A percentile compares a stretch with the other conserved stretches of the same genome.
Conservation (phyloP, 2,888 invertebrate species). For the Xestobium rufovillosum region DNA sequence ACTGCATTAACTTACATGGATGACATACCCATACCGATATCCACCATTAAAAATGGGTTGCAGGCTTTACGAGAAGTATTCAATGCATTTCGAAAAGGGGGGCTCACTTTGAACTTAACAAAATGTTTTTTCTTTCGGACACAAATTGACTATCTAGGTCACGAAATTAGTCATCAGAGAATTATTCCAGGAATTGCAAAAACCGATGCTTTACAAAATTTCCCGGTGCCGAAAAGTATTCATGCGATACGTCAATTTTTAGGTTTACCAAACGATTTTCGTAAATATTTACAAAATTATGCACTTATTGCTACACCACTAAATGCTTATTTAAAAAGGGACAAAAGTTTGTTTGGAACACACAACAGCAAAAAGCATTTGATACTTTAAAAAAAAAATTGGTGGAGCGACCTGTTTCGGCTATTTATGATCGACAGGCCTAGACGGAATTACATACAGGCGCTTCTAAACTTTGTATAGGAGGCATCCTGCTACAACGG, state of each 20-base stretch:
- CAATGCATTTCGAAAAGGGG: no score
- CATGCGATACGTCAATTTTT: slow-evolving; percentile 26
- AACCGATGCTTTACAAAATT: slow-evolving; percentile 26
- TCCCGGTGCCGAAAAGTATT: slow-evolving; percentile 26
- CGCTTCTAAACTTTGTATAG: slow-evolving; percentile 22
- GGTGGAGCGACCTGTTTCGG: slow-evolving; percentile 19
- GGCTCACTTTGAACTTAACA: no score
- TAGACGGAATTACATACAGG: slow-evolving; percentile 24
- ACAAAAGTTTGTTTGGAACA: slow-evolving; percentile 19
- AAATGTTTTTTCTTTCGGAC: no score
- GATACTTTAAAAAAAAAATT: slow-evolving; percentile 19
- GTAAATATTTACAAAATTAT: slow-evolving; percentile 27
- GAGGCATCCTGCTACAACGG: slow-evolving; percentile 24
- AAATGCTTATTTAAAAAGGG: slow-evolving; percentile 21
- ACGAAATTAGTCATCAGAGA: slow-evolving; percentile 26
- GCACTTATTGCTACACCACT: slow-evolving; percentile 23
- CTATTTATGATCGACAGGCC: slow-evolving; percentile 21
- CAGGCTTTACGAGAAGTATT: no score
- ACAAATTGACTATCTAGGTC: slow-evolving; percentile 32
- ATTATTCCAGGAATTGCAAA: slow-evolving; percentile 28
- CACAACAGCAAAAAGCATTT: slow-evolving; percentile 22
- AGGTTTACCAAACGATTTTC: slow-evolving; percentile 27
- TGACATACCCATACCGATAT: no score
- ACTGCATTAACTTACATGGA: no score
- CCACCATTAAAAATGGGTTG: no score